Conservation (phyloP, 2,888 invertebrate species). For the Drosophila bunnanda region DNA sequence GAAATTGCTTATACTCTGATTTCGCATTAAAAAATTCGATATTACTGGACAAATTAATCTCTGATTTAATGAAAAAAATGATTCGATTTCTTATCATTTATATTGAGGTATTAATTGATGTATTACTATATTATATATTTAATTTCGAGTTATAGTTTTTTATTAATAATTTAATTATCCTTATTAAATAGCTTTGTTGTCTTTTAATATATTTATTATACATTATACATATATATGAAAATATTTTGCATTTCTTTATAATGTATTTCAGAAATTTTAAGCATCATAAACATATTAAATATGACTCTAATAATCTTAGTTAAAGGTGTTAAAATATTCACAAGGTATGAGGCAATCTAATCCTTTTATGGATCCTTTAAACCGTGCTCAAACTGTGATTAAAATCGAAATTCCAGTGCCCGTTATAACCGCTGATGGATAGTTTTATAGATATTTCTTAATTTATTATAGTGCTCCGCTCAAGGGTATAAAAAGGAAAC, state of each 20-base stretch:
- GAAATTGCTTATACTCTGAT: slow-evolving; percentile 21
- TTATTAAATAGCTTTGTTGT: neutral
- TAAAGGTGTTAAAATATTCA: neutral
- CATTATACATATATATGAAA: too few species aligned
- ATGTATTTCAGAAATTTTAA: neutral
- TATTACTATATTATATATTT: neutral
- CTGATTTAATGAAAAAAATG: too few species aligned
- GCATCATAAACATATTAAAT: neutral
- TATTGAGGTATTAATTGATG: too few species aligned
- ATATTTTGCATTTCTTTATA: too few species aligned
- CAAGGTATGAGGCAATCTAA: neutral
- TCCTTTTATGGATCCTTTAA: neutral
- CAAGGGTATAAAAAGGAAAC: slow-evolving; percentile 27
- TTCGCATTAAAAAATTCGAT: neutral
- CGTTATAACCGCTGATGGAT: neutral
- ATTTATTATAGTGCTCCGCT: neutral
- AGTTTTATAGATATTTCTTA: neutral
- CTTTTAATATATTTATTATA: too few species aligned
- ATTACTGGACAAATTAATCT: neutral
- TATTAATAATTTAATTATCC: neutral
- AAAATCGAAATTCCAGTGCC: neutral
- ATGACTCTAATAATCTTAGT: too few species aligned
- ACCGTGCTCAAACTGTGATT: neutral
- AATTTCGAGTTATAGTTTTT: neutral
- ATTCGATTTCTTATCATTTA: too few species aligned